These are phyloP conservation scores for Sinocyclocheilus rhinocerous DNA, from an alignment of 2,113 vertebrate genomes.

Conservation along the genomic window DNA sequence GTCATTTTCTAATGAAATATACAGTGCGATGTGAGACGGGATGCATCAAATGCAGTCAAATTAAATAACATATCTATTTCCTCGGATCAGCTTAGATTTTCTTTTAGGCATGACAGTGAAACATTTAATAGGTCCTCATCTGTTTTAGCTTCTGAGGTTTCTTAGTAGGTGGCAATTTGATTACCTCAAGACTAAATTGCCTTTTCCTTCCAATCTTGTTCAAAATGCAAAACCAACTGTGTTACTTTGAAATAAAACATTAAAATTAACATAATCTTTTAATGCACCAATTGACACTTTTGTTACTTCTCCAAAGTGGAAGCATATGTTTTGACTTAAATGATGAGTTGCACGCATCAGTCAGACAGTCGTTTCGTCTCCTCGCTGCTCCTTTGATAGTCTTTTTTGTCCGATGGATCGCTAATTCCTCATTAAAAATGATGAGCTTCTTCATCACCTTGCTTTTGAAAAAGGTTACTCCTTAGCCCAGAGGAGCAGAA, in stretches of 20 bases:
- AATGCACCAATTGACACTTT: neutral
- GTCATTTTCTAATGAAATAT: conserved; percentile 66
- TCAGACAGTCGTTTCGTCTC: conserved; percentile 63
- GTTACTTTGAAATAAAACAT: conserved; percentile 11
- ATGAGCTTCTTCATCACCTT: conserved; percentile 79
- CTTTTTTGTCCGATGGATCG: conserved; percentile 64
- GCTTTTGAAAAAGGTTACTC: conserved; percentile 79
- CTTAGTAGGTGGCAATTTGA: conserved; percentile 50
- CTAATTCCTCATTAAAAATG: conserved; percentile 81
- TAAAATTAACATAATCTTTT: conserved; percentile 21
- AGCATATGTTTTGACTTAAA: conserved; percentile 47
- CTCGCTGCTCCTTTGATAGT: conserved; percentile 63
- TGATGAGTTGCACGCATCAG: conserved; percentile 62
- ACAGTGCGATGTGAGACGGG: conserved; percentile 60
- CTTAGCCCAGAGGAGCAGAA: conserved; percentile 64
- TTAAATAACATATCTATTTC: conserved; percentile 55
- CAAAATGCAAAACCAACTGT: conserved; percentile 36
- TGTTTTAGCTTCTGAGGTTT: conserved; percentile 52
- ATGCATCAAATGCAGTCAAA: conserved; percentile 53
- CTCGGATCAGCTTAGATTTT: conserved; percentile 50
- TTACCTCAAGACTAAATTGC: conserved; percentile 59
- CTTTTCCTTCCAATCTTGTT: conserved; percentile 41
- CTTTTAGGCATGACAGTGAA: conserved; percentile 39
- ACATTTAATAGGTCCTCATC: conserved; percentile 52
- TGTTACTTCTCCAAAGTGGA: conserved; percentile 8